Percentiles rank a stretch among this genome's conserved stretches.
Evolutionary conservation across 1,140 invertebrate species (phyloP).

Genomic region (Vanessa atalanta): DNA sequence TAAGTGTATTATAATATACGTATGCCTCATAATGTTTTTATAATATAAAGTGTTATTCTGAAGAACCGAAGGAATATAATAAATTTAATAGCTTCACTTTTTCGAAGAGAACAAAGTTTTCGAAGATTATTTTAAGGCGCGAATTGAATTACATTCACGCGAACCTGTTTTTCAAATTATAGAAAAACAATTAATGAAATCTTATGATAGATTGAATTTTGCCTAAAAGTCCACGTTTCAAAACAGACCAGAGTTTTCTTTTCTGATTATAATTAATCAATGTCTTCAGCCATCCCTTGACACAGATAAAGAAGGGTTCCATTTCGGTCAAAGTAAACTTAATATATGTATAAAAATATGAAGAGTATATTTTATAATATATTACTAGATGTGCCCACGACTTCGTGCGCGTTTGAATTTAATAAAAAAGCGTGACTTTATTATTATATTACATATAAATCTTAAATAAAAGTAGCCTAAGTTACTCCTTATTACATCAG

Average conservation of each 20-base stretch:
- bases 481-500: too few species aligned
- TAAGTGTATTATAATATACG: conserved; percentile 14
- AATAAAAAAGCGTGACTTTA: too few species aligned
- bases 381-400: too few species aligned
- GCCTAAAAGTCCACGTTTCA: neutral
- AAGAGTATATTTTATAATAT: too few species aligned
- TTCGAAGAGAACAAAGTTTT: neutral
- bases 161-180: neutral
- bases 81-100: neutral
- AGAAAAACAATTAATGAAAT: neutral
- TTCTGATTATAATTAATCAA: conserved; percentile 9
- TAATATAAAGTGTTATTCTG: conserved; percentile 1
- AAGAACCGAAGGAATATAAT: neutral
- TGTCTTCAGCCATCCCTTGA: neutral
- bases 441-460: too few species aligned
- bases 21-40: neutral
- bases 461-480: too few species aligned
- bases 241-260: neutral
- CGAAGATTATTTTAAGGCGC: neutral
- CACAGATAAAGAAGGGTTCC: conserved; percentile 4
- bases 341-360: too few species aligned
- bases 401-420: too few species aligned
- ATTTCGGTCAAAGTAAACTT: neutral
- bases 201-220: neutral
- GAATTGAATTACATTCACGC: neutral